Evolutionary conservation across 2,113 vertebrate genomes (phyloP).

Genomic region (Coptodon rendalli): DNA sequence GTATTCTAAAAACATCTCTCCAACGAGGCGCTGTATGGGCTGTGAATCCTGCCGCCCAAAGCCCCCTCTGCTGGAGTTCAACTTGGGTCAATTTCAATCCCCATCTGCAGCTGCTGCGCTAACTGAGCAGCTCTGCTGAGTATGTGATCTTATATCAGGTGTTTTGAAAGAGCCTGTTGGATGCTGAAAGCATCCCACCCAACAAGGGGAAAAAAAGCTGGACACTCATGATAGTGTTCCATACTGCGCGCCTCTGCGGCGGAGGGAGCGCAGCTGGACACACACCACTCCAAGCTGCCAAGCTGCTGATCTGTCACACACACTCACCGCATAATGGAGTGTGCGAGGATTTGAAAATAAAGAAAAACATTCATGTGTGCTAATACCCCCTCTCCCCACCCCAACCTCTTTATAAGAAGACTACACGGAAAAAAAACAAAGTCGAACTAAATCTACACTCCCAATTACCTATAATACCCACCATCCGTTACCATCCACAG

Average conservation of each 20-base stretch:
- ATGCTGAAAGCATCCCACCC: background rate
- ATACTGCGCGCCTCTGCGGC: constrained; percentile 6
- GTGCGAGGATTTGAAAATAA: background rate
- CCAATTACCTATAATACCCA: background rate
- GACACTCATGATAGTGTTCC: background rate
- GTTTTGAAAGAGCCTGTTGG: background rate
- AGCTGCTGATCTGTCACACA: background rate
- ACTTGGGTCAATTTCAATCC: constrained; percentile 5
- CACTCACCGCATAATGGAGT: background rate
- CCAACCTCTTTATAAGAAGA: background rate
- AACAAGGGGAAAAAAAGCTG: background rate
- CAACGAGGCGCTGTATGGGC: background rate
- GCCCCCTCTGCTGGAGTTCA: constrained; percentile 6
- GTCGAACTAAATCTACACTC: background rate
- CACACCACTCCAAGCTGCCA: background rate
- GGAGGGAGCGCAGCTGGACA: constrained; percentile 8
- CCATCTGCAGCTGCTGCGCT: background rate
- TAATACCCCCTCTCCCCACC: background rate
- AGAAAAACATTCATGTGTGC: background rate
- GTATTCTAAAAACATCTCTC: background rate
- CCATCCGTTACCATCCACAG: background rate
- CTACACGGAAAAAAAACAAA: fast-evolving
- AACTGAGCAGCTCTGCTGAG: background rate
- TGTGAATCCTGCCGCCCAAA: background rate
- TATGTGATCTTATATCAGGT: background rate